Base-by-base conservation (phyloP, 2,797 vertebrate genomes). In the Falco rusticolus region DNA sequence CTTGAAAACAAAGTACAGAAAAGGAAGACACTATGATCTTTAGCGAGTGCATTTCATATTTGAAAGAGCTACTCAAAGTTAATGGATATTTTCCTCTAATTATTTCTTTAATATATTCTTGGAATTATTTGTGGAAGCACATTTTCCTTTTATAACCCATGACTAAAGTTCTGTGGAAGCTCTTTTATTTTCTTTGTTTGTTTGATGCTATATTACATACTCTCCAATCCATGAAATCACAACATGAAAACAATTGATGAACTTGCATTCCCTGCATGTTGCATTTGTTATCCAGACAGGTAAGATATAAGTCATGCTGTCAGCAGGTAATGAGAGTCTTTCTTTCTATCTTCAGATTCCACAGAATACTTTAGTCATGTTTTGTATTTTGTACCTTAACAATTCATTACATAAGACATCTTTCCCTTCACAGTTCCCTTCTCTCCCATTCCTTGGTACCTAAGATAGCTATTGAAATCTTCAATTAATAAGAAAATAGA, bases 401-500 rank as follows among this genome's bases (percentile, higher is more conserved):
- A 88, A 89, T 96, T 47, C 64, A 88, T 97, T 83, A 82, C 26
- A 34, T 20, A n/a, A 93, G 87, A 88, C 56, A 79, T 37, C 33
- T 87, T 94, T 65, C 47, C 19, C 85, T 89, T 88, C 74, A 48
- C 8, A 13, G 43, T 57, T 90, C 51, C 77, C 29, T 65, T 93
- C 50, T 83, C 13, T 80, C 6, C 2, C 26, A 16, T 71, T 79
- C 70, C 50, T 88, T 83, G 47, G 45, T 84, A 54, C 39, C 34
- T 76, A 57, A 80, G 74, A 59, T 83, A 43, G 33, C 31, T 87
- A 82, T 50, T 88, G 80, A 92, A 94, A 96, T 90, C 84, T 33
- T 87, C 95, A 97, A 97, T 76, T 90, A 97, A 93, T 95, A 89
- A 45, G 59, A 90, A 93, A 94, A 95, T 57, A 94, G 94, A 95